Conservation (phyloP, 1,140 invertebrate species). For the Acyrthosiphon pisum region DNA sequence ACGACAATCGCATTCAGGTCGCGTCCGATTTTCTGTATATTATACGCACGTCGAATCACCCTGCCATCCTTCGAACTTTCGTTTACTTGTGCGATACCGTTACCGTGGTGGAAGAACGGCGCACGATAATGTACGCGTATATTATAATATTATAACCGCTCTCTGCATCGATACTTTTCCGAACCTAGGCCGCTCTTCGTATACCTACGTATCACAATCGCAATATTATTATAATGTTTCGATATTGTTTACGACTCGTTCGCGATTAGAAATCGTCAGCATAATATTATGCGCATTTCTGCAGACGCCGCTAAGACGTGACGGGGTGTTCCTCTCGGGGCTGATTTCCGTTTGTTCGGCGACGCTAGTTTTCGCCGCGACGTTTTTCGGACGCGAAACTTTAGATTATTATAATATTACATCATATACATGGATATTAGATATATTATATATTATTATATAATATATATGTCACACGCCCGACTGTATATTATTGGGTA, state of each 20-base stretch:
- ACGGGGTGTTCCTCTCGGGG: neutral
- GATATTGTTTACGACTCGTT: no score
- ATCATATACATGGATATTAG: no score
- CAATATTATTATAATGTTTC: no score
- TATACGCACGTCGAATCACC: neutral
- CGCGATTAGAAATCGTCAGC: no score
- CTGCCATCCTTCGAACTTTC: neutral
- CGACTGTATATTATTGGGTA: neutral
- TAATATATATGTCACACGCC: neutral
- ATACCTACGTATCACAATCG: neutral
- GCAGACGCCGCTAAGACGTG: neutral
- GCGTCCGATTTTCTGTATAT: constrained; percentile 5
- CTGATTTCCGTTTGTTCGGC: neutral
- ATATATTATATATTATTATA: no score
- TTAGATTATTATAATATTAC: neutral
- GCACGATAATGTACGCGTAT: neutral
- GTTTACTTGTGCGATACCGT: neutral
- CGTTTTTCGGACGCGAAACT: neutral
- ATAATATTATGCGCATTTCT: no score
- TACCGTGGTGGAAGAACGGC: neutral
- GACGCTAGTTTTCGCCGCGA: neutral
- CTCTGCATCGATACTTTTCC: neutral
- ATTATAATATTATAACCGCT: neutral
- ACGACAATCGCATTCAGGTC: constrained; percentile 1
- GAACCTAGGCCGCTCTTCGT: neutral